Percentiles rank a stretch among this genome's conserved stretches.
These are phyloP conservation scores for Equus przewalskii DNA, from an alignment of 2,113 vertebrate genomes.

Conservation along the genomic window DNA sequence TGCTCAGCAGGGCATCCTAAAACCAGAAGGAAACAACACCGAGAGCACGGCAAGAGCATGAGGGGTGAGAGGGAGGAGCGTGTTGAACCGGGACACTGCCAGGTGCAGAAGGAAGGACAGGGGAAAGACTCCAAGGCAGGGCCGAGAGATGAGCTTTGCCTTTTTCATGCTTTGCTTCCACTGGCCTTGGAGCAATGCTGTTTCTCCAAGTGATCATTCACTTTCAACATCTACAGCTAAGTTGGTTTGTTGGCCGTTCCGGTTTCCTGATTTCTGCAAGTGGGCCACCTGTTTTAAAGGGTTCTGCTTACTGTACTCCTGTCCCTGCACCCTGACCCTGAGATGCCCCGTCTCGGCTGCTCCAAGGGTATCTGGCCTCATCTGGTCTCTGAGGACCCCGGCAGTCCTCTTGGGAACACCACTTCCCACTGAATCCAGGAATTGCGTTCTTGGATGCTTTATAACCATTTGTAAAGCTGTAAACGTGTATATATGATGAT, in stretches of 20 bases:
- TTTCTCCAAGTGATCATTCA: fast-evolving
- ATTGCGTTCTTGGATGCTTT: fast-evolving
- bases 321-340: fast-evolving
- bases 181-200: fast-evolving
- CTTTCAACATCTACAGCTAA: fast-evolving
- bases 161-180: fast-evolving
- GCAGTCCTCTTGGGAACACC: fast-evolving
- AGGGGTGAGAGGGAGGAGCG: fast-evolving
- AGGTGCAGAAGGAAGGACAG: fast-evolving
- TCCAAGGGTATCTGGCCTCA: neutral
- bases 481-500: no score
- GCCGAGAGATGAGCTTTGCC: fast-evolving
- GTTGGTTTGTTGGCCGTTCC: fast-evolving
- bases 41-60: fast-evolving
- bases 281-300: fast-evolving
- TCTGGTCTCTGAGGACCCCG: no score
- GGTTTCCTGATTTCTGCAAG: fast-evolving
- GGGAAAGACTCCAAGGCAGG: fast-evolving
- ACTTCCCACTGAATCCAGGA: neutral
- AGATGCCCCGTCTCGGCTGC: no score
- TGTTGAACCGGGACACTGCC: fast-evolving
- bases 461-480: neutral
- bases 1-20: fast-evolving
- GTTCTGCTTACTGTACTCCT: fast-evolving
- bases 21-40: fast-evolving